Evolutionary conservation across 2,113 vertebrate species (phyloP), one percentile per base, ranked within the genome.

Genomic region (Phainopepla nitens): DNA sequence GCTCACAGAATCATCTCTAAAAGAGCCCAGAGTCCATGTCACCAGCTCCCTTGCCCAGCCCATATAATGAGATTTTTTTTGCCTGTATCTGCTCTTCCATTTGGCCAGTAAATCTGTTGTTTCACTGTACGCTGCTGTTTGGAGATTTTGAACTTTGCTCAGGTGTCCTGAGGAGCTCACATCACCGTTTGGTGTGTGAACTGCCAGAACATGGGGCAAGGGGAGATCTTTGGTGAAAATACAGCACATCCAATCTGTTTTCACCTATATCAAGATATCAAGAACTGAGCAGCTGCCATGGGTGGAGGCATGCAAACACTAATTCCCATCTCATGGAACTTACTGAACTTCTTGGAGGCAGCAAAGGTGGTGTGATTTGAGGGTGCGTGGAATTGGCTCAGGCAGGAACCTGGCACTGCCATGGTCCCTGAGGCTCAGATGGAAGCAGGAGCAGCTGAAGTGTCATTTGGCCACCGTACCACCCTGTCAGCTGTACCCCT

Each of bases 111-210:
- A 65, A 80, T 42, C 39, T 82, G 16, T 56, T 81, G n/a, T 78
- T 94, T 84, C 61, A 23, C 19, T 15, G 0, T 31, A n/a, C 0
- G 0, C 25, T 75, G 69, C 51, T 92, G 23, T 47, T 47, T 1
- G 6, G 56, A 73, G 76, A 87, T 22, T 9, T 4, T 22, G 80
- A 57, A 44, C 39, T 79, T 71, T 2, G 1, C 50, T 57, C 36
- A 31, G 25, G 57, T 1, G 1, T 39, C 36, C 41, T 1, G 4
- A 36, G 25, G 36, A 61, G 33, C 41, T 76, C 4, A 0, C 5
- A 3, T 31, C 53, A 13, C 39, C 51, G 6, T 47, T 49, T 41
- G 36, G 36, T n/a, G n/a, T 6, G 1, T 69, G 49, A 78, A 31
- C 19, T 2, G 2, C 33, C 50, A 69, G 49, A 51, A 44, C 0